Evolutionary conservation across 2,888 invertebrate genomes (phyloP), one percentile per base, ranked within the genome.

Genomic region (Furcula furcula): DNA sequence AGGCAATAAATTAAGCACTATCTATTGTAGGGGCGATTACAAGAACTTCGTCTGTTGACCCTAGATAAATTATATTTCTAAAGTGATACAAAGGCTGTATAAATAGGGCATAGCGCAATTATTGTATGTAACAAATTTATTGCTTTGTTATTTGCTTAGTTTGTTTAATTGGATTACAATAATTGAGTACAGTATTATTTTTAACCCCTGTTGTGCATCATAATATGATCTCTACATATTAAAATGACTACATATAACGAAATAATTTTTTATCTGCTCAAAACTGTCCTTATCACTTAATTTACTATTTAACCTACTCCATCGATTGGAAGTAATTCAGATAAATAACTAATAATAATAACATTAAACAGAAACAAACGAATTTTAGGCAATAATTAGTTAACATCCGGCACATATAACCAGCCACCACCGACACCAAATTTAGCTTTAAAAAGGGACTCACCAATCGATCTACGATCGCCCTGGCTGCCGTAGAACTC

Each of bases 401-500:
- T 51, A 46, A 55, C 53, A 53, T 56, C 58, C 33, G 57, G 61
- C 51, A 70, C 65, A 68, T 52, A 66, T 29, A 74, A 44, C 68
- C 75, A 75, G 54, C 65, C 65, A 65, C 63, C 70, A 63, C 68
- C 70, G 55, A 9, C 40, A 40, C 61, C 52, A 50, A 56, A 51
- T 63, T 65, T 71, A 40, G 65, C 45, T 62, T 62, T 60, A 34
- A 65, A 64, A 56, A 65, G 42, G 19, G 65, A 87, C 90, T 89
- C 78, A 91, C 91, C 91, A 56, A 89, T 80, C 44, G 87, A 86
- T 78, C 90, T 82, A 56, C 79, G 83, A 58, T 91, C 91, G 40
- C 82, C 77, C 64, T 91, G 90, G 50, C 87, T 84, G 50, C 90
- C 90, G 67, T 92, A 92, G 71, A 92, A 92, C 55, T 92, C 92